Base-by-base conservation (phyloP, 2,888 invertebrate genomes). In the Fragum sueziense region DNA sequence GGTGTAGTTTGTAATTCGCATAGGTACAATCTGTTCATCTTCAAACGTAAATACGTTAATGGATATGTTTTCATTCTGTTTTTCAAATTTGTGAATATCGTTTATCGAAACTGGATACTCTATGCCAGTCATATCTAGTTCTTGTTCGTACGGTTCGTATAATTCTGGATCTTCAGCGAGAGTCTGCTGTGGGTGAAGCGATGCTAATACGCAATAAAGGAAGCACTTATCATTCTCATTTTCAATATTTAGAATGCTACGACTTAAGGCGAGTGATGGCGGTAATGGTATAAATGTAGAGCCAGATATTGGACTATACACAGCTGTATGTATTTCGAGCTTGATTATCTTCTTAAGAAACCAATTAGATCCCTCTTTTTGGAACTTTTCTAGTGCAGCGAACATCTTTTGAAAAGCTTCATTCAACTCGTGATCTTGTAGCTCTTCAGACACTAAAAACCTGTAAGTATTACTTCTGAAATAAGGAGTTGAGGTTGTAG, bases 21-120 rank as follows among this genome's bases (percentile, higher is more conserved):
- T 27, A 17, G 80, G 84, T 25, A 76, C 57, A 11, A 82, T 76
- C 17, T 25, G 14, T 20, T 78, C 69, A 22, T 74, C 73, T 37
- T 84, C 85, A 69, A 31, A 79, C 31, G 69, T 62, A 75, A 82
- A 85, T 0, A 85, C 85, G 29, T 82, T 85, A 33, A 72, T 51
- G 3, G 74, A 76, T 11, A 78, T 75, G 29, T 68, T 70, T 61
- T 37, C 61, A 67, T 81, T 77, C 57, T 78, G 72, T 17, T 31
- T 69, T 72, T 77, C 77, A 11, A 80, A 22, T 65, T 70, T 73
- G 11, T 33, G 20, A 17, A 76, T 61, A 54, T 79, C 61, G 1
- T 47, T n/a, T 47, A 82, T 33, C 11, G 76, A 22, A 1, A 82
- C 71, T 14, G 81, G 78, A 41, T 73, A 82, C 11, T 57, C 31